phyloP scores from a whole-genome alignment of 2,888 invertebrate species.

The Anodontia alba region DNA sequence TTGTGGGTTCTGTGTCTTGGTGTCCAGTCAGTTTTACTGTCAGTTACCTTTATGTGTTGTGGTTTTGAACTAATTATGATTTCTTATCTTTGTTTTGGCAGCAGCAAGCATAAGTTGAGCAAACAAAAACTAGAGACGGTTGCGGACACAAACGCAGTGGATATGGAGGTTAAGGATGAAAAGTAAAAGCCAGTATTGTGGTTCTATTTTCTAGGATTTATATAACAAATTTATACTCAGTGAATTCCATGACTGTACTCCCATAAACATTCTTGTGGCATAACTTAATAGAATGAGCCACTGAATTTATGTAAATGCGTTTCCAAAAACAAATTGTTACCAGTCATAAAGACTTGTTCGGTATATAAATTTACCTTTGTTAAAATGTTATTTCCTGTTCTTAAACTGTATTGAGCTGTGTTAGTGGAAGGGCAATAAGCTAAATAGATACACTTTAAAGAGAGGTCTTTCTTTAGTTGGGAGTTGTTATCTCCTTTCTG shows the following conservation, averaged over 20 bases:
- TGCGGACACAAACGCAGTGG: slow-evolving; percentile 1
- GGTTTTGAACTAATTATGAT: not conserved
- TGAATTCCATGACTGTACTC: not conserved
- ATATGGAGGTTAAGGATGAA: not conserved
- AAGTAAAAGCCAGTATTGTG: slow-evolving; percentile 16
- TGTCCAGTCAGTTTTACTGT: not conserved
- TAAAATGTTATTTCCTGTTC: no score
- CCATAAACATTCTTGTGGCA: not conserved
- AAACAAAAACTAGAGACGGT: slow-evolving; percentile 4
- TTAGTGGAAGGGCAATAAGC: no score
- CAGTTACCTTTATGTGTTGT: not conserved
- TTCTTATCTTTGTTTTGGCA: not conserved
- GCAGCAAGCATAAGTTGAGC: slow-evolving; percentile 8
- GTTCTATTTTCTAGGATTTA: not conserved
- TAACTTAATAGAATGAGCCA: not conserved
- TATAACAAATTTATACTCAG: not conserved
- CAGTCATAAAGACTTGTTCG: no score
- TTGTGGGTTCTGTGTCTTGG: no score
- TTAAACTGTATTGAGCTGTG: no score
- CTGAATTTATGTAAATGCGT: not conserved
- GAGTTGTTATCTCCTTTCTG: no score
- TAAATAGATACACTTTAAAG: no score
- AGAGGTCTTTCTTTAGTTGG: no score
- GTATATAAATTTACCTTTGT: no score
- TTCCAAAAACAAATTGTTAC: no score